Evolutionary conservation across 2,797 vertebrate genomes (phyloP).

Genomic region (Oryzias dopingdopingensis): DNA sequence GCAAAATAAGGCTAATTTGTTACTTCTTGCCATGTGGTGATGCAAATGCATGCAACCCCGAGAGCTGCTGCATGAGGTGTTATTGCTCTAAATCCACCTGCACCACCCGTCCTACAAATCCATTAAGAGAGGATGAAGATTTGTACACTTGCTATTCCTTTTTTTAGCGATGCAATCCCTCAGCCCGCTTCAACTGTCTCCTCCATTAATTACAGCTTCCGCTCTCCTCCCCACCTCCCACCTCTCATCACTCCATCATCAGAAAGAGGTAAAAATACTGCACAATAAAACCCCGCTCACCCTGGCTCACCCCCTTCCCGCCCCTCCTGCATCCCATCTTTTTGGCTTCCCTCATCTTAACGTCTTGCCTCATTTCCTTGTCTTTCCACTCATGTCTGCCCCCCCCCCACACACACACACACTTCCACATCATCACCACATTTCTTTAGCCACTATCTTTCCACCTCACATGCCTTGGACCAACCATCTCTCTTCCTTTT

Average conservation of each 20-base stretch:
- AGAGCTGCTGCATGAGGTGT: conserved; percentile 9
- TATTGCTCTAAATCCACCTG: conserved; percentile 23
- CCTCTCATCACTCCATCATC: conserved; percentile 52
- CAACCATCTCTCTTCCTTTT: conserved; percentile 33
- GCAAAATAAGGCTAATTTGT: conserved; percentile 56
- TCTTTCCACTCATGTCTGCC: conserved; percentile 14
- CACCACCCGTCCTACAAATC: conserved; percentile 12
- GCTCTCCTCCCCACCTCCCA: conserved; percentile 30
- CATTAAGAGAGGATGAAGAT: conserved; percentile 10
- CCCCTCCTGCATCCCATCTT: conserved; percentile 17
- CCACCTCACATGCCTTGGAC: conserved; percentile 26
- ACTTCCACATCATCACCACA: conserved; percentile 11
- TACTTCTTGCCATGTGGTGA: conserved; percentile 31
- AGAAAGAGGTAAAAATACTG: conserved; percentile 47
- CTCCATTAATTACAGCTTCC: conserved; percentile 60
- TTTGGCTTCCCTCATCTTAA: conserved; percentile 18
- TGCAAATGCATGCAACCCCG: conserved; percentile 33
- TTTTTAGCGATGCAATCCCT: conserved; percentile 32
- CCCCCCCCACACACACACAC: neutral
- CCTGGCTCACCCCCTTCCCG: neutral
- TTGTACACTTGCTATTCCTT: conserved; percentile 29
- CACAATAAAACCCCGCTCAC: conserved; percentile 18
- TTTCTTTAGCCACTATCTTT: conserved; percentile 31
- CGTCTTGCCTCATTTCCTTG: conserved; percentile 38
- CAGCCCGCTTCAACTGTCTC: conserved; percentile 11